Evolutionary conservation across 2,113 vertebrate species (phyloP).

Genomic region (Psophia crepitans): DNA sequence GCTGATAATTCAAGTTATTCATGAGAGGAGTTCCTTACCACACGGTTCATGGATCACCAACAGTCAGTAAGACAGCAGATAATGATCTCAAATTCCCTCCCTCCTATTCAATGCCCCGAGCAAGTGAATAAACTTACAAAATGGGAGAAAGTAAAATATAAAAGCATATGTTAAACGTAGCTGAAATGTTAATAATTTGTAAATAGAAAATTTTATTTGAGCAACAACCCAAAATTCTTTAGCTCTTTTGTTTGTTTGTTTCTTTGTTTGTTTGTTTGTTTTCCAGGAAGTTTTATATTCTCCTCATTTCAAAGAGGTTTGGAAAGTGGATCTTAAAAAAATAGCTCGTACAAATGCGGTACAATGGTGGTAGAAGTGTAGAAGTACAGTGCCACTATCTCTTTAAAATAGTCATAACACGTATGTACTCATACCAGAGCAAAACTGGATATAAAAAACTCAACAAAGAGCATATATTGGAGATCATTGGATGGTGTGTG

Average conservation of each 20-base stretch:
- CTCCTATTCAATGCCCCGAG: not conserved
- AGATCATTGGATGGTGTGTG: not conserved
- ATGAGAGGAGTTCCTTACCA: not conserved
- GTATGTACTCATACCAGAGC: not conserved
- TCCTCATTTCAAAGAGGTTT: not conserved
- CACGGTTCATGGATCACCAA: not conserved
- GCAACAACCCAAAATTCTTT: not conserved
- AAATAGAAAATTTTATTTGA: not conserved
- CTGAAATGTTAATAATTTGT: not conserved
- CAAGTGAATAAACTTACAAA: not conserved
- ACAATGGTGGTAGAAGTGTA: not conserved
- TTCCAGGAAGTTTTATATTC: not conserved
- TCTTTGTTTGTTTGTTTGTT: too few species aligned
- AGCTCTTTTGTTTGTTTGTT: too few species aligned
- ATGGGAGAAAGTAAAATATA: not conserved
- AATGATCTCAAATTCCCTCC: not conserved
- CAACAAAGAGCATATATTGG: not conserved
- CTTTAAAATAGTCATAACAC: not conserved
- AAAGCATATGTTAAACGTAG: not conserved
- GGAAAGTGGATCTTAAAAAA: not conserved
- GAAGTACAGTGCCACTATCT: not conserved
- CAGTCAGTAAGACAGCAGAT: not conserved
- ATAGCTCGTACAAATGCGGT: not conserved
- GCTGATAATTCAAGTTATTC: not conserved
- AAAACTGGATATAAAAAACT: not conserved